Evolutionary conservation across 2,888 invertebrate genomes (phyloP).

Genomic region (Spatulosminthurus flaviceps): DNA sequence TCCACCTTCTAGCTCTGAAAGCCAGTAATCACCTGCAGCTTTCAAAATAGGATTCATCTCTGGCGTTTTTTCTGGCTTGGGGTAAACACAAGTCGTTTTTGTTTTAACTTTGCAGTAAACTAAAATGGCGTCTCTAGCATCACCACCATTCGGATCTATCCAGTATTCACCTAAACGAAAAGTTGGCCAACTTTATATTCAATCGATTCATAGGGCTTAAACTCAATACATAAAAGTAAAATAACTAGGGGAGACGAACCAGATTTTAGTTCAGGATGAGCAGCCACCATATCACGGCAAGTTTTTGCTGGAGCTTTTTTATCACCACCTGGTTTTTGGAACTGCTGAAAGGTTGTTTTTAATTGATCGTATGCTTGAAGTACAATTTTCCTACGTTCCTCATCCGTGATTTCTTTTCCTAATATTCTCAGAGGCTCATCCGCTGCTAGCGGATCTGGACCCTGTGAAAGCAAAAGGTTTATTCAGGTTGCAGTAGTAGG

Average conservation of each 20-base stretch:
- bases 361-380: constrained; percentile 83
- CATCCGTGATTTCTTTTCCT: constrained; percentile 76
- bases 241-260: no score
- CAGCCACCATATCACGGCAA: constrained; percentile 82
- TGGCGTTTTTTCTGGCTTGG: constrained; percentile 76
- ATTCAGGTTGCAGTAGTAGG: neutral
- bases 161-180: constrained; percentile 79
- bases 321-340: constrained; percentile 82
- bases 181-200: neutral
- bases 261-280: constrained; percentile 79
- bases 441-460: constrained; percentile 77
- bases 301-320: constrained; percentile 85
- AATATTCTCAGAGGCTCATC: constrained; percentile 82
- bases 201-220: no score
- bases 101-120: constrained; percentile 82
- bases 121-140: constrained; percentile 81
- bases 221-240: no score
- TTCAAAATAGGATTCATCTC: constrained; percentile 72
- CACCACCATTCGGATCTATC: constrained; percentile 91
- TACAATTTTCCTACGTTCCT: constrained; percentile 78
- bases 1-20: constrained; percentile 78
- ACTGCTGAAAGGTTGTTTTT: constrained; percentile 78
- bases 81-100: constrained; percentile 80
- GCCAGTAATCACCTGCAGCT: constrained; percentile 77
- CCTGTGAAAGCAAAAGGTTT: constrained; percentile 67